Base-by-base conservation (phyloP, 92 coral and sea anemone species). In the Actinernus sp. region DNA sequence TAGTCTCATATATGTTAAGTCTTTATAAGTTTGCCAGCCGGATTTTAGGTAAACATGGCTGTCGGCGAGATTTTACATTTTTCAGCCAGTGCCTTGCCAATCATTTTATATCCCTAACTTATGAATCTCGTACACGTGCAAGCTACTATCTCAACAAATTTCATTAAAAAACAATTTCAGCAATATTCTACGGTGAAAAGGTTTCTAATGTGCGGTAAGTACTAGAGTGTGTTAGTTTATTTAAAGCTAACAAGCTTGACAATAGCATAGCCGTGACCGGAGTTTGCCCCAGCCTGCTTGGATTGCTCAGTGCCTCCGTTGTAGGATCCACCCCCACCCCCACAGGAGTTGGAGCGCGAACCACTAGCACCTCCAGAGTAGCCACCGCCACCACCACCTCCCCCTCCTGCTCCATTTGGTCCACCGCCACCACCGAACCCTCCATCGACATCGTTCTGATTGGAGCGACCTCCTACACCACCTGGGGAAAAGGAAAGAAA, bases 331-430 rank as follows among this genome's bases (percentile, higher is more conserved):
- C 96, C 96, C 30, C 96, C 96, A 19, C 96, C 96, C 71, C 96
- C 96, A 81, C 96, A 90, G 89, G 96, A 90, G 55, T 81, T 90
- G 21, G 96, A 90, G 19, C 92, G 92, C 55, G 93, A 86, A 8
- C 96, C 96, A 90, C 96, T 90, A 41, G 96, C 96, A 4, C 96
- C 96, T 8, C 96, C 96, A 31, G 96, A 90, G 83, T 90, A 90
- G 26, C 96, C 96, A 27, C 96, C 96, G 1, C 96, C 96, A 16
- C 96, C 96, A 22, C 96, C 96, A 12, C 92, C 96, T 8, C 96
- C 96, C 8, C 96, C 96, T 36, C 96, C 96, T 56, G 96, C 92
- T 32, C 96, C 96, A 39, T 90, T 90, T 64, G 96, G 96, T 44
- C 96, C 96, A 28, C 96, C 96, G 4, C 96, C 96, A 10, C 96